Base-by-base conservation (phyloP, 2,113 vertebrate genomes). In the Tragelaphus imberbis region DNA sequence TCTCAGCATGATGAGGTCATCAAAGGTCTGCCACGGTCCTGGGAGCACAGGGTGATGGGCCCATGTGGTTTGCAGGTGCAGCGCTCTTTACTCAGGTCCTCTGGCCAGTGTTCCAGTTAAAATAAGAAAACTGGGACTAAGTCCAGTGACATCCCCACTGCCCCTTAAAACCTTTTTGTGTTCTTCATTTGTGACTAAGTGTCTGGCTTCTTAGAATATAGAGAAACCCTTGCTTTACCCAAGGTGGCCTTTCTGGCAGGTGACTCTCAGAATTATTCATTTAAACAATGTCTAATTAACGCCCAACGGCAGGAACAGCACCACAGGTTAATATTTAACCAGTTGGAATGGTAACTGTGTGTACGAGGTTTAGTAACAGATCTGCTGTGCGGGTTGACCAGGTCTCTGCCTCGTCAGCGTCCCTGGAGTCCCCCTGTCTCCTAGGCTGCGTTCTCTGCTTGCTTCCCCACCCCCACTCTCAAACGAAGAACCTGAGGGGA, bases 221-320 rank as follows among this genome's bases (percentile, higher is more conserved):
- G 49, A 97, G 63, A 96, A 91, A 85, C 10, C 16, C 40, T 95
- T 79, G 56, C 58, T 95, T 88, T 47, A 36, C 30, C 79, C n/a
- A 56, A 86, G 49, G 82, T 88, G 88, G 61, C 13, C 59, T 98
- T 97, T 56, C 61, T 91, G 79, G 93, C 84, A 93, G 75, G 71
- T 90, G 55, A 80, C 63, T 92, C 27, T 96, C 12, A 84, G 90
- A 82, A 93, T 94, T 81, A 81, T 61, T 97, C 97, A 84, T 82
- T 96, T 96, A 96, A 97, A 92, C 92, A 93, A 91, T 77, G 71
- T 89, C 71, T 94, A 90, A 86, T 96, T 96, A 97, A 92, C 68
- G 93, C 36, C 84, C 58, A 97, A 71, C 0, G 16, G 86, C 94
- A 97, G 84, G 12, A 96, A 81, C 65, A 84, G 68, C 27, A 5